Evolutionary conservation across 1,140 invertebrate species (phyloP), one percentile per base, ranked within the genome.

Genomic region (Drosophila pallidifrons): DNA sequence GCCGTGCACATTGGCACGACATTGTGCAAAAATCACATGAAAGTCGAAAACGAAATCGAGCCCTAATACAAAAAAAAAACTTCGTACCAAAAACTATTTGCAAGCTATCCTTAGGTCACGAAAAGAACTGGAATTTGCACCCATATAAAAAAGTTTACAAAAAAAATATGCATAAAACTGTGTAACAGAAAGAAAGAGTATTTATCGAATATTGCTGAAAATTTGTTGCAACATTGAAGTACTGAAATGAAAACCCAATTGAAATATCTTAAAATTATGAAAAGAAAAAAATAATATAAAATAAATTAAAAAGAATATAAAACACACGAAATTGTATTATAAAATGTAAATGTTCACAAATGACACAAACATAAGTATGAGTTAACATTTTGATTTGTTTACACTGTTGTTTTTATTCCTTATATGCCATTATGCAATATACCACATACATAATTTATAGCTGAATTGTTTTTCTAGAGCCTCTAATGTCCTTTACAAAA

Each of bases 161-260:
- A 54, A 45, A 32, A 32, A 75, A 28, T 65, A 38, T 25, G 3
- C 43, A 46, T 59, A 30, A 55, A 65, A 61, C 71, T 61, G 3
- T 75, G 45, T 52, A 70, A 76, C 11, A 47, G 10, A 58, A 38
- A 32, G 41, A 54, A 60, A 51, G 67, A 41, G n/a, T 64, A 67
- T 45, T 25, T 79, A 64, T 51, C 54, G 61, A 63, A 32, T 74
- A 75, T 73, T 77, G 52, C 68, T 66, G 63, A 79, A 85, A 77
- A 91, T 89, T 89, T 86, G 86, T 90, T 91, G 87, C 81, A 90
- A 91, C 87, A 91, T 90, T 90, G 87, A 90, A 91, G 86, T 73
- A 91, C 77, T 63, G 70, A 86, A 87, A 88, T 72, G 57, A 81
- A 77, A 68, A 43, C n/a, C n/a, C 41, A 43, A 43, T 43, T 41